Base-by-base conservation (phyloP, 2,888 invertebrate species). In the Uropetala carovei region DNA sequence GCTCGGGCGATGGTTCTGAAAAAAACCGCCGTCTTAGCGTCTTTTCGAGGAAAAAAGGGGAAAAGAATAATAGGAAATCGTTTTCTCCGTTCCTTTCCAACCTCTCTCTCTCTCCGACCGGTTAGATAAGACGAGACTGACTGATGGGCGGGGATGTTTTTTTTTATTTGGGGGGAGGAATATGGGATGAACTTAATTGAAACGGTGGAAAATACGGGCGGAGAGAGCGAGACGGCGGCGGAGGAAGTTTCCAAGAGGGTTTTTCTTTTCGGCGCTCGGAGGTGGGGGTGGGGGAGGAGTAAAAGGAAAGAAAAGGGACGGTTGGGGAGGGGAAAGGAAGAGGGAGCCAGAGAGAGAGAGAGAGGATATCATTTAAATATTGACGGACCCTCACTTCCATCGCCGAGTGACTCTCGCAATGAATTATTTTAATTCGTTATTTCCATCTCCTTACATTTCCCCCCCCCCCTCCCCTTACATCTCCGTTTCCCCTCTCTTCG, bases 391-490 rank as follows among this genome's bases (percentile, higher is more conserved):
- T 30, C 82, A 16, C 82, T 18, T 22, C 56, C 13, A 22, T 58
- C 22, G 13, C 64, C 16, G 60, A 22, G 13, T 14, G 16, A 14
- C 86, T 22, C 43, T 86, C 60, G 60, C 89, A 89, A 89, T 89
- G 89, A 89, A 89, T 89, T 89, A 89, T 89, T 89, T 89, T 64
- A 89, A 68, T 89, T 89, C 89, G 89, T 89, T 89, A 89, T 89
- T 89, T 89, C 89, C 60, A 30, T 64, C 10, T 60, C 64, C 43
- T 64, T 64, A 83, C 43, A 83, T 83, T 56, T 56, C 43, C 56
- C 9, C 83, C n/a, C n/a, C n/a, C n/a, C n/a, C n/a, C n/a, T n/a
- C n/a, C n/a, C n/a, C n/a, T n/a, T 56, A 56, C 30, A 43, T 27
- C 7, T n/a, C 57, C 56, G 56, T 57, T 83, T 56, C 83, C 83